Evolutionary conservation across 2,888 invertebrate species (phyloP).

Genomic region (Lasioglossum vierecki): DNA sequence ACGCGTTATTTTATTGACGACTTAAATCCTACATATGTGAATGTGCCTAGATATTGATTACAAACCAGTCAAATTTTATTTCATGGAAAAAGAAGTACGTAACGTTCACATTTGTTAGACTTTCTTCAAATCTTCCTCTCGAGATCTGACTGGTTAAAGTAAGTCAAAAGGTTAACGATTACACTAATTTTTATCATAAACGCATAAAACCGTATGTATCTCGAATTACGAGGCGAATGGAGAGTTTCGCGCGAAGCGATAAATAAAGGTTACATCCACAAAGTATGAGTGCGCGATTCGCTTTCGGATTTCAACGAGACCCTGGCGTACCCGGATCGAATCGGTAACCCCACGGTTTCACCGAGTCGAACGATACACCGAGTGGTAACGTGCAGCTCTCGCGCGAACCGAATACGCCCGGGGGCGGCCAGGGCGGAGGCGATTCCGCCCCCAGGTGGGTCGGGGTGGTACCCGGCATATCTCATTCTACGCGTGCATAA

Average conservation of each 20-base stretch:
- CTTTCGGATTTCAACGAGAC: conserved; percentile 2
- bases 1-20: too few relatives aligned
- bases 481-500: conserved; percentile 69
- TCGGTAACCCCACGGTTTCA: background rate
- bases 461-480: conserved; percentile 79
- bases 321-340: background rate
- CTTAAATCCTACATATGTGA: too few relatives aligned
- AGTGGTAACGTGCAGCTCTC: conserved; percentile 53
- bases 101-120: too few relatives aligned
- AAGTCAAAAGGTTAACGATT: too few relatives aligned
- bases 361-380: conserved; percentile 38
- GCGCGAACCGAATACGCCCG: conserved; percentile 82
- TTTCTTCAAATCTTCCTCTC: too few relatives aligned
- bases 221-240: background rate
- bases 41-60: too few relatives aligned
- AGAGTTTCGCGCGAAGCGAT: background rate
- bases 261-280: background rate
- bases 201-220: background rate
- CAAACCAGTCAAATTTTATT: too few relatives aligned
- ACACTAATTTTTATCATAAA: too few relatives aligned
- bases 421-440: conserved; percentile 83
- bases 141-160: too few relatives aligned
- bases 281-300: background rate
- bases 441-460: conserved; percentile 84
- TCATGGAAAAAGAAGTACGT: too few relatives aligned